Evolutionary conservation across 2,888 invertebrate genomes (phyloP), one percentile per base, ranked within the genome.

Genomic region (Loripinus fragilis): DNA sequence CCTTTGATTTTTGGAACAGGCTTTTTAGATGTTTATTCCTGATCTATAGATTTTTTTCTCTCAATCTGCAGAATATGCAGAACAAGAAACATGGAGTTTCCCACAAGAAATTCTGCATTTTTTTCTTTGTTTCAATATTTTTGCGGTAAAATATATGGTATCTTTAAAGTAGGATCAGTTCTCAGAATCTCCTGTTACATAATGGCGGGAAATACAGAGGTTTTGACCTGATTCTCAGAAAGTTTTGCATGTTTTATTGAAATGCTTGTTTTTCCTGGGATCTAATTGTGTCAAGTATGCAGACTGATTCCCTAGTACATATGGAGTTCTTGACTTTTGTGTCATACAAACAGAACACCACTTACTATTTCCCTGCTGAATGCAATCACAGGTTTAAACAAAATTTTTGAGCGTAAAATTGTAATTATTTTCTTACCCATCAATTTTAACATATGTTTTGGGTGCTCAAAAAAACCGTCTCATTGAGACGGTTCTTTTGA

Each of bases 211-310:
- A 20, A n/a, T 48, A 20, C 25, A 5, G 25, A 23, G 25, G n/a
- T 52, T 52, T n/a, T 52, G 52, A 52, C 52, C 52, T 52, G 52
- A 25, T 52, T 52, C 52, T 52, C 52, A 52, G 23, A n/a, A 23
- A 25, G 10, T 52, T 52, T 52, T 12, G 3, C 3, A 45, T 45
- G 45, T 45, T 45, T 45, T 45, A 45, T 45, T 12, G 52, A 52
- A 52, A 52, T 52, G 25, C 25, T 52, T 52, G 25, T 52, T 25
- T 52, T 52, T 25, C 23, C n/a, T 52, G 25, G n/a, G 25, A 52
- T 25, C n/a, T n/a, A 52, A 25, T 52, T 52, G 25, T 52, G 25
- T 25, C 52, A 52, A 52, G 52, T 52, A n/a, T 52, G 3, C 48
- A 20, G 12, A 48, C 52, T 52, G 2, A 45, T 38, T 38, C 38